Conservation (phyloP, 2,113 vertebrate species). For the Trogon melanurus region DNA sequence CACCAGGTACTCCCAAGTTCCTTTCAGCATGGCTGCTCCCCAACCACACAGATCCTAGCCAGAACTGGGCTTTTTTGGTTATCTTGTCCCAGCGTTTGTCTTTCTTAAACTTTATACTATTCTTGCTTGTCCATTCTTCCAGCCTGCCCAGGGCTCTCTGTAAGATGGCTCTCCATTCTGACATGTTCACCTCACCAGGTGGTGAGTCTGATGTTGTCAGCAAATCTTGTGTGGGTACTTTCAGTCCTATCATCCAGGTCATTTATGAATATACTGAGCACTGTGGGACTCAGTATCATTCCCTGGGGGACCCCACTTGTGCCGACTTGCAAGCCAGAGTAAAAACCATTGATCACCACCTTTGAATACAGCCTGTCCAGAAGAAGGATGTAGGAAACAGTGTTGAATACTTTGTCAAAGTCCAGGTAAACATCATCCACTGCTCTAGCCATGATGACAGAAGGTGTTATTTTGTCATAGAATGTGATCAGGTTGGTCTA, state of each 20-base stretch:
- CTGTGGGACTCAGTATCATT: neutral
- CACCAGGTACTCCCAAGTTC: neutral
- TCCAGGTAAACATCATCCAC: neutral
- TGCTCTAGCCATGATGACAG: neutral
- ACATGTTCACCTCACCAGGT: accelerated
- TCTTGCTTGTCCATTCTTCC: neutral
- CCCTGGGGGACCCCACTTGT: neutral
- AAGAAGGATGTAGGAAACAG: neutral
- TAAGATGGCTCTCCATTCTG: neutral
- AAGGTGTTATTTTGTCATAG: neutral
- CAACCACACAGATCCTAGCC: neutral
- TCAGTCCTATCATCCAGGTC: neutral
- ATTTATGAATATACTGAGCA: neutral
- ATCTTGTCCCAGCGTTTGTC: neutral
- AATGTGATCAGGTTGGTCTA: neutral
- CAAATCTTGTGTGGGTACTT: neutral
- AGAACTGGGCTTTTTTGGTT: too few relatives aligned
- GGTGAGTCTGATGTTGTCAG: accelerated
- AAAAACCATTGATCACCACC: neutral
- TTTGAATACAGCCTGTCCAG: neutral
- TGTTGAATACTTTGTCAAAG: neutral
- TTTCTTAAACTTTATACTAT: neutral
- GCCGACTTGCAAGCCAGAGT: neutral
- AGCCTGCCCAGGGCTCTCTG: neutral
- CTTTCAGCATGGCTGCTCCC: neutral